A percentile compares a stretch with the other conserved stretches of the same genome.
Conservation (phyloP, 2,797 vertebrate genomes). For the Megaceryle alcyon region DNA sequence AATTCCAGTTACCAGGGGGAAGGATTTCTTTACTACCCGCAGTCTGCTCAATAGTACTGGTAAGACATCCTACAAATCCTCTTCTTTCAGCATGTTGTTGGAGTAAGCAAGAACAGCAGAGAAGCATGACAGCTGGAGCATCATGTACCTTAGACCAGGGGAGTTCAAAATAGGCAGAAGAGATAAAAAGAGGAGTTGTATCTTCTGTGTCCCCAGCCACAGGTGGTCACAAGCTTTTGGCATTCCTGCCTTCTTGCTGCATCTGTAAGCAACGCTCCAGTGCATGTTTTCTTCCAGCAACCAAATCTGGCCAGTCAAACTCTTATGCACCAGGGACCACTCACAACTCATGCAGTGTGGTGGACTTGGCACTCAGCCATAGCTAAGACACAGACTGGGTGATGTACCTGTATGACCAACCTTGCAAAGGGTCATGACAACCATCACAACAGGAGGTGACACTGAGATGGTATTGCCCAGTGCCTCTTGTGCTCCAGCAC, state of each 20-base stretch:
- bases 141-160: rapidly evolving
- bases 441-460: background rate
- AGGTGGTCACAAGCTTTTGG: background rate
- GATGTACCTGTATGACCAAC: background rate
- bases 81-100: background rate
- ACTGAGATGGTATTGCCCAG: rapidly evolving
- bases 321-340: background rate
- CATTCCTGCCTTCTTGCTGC: background rate
- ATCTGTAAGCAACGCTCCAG: background rate
- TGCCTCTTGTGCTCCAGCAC: background rate
- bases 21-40: constrained; percentile 10
- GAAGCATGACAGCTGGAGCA: background rate
- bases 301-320: background rate
- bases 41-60: background rate
- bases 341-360: rapidly evolving
- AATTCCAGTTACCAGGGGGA: background rate
- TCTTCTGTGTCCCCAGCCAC: background rate
- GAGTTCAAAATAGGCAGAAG: background rate
- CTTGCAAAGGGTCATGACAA: background rate
- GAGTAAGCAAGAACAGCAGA: background rate
- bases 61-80: constrained; percentile 20
- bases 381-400: background rate
- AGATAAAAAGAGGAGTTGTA: background rate
- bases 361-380: rapidly evolving
- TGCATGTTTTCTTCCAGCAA: background rate